Conservation (phyloP, 2,888 invertebrate genomes). For the Orthonevra nobilis region DNA sequence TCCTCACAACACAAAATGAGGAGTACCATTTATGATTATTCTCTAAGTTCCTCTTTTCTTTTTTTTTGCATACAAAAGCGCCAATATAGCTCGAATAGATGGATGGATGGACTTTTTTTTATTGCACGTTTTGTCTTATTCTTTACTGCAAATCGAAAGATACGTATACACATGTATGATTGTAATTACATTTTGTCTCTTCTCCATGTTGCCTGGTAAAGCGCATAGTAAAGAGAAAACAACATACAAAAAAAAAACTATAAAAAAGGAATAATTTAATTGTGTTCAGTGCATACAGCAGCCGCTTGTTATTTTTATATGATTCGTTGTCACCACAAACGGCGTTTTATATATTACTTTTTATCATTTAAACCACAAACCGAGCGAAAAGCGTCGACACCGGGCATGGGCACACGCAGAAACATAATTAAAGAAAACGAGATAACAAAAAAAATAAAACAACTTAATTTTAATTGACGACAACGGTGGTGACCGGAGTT, state of each 20-base stretch:
- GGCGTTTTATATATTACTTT: constrained; percentile 28
- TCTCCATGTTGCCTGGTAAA: constrained; percentile 25
- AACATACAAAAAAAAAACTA: constrained; percentile 8
- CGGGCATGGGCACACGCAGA: constrained; percentile 23
- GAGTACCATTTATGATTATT: constrained; percentile 16
- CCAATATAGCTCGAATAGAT: constrained; percentile 44
- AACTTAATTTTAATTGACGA: constrained; percentile 59
- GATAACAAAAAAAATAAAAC: constrained; percentile 49
- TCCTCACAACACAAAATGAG: background rate
- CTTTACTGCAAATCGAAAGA: constrained; percentile 63
- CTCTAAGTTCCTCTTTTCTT: constrained; percentile 2
- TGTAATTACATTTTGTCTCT: constrained; percentile 46
- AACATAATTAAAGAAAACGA: constrained; percentile 42
- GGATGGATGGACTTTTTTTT: constrained; percentile 19
- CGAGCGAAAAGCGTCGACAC: constrained; percentile 40
- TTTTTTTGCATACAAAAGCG: constrained; percentile 32
- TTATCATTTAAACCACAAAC: constrained; percentile 24
- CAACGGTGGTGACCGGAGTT: too few species aligned
- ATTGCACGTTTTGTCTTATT: constrained; percentile 33
- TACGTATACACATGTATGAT: constrained; percentile 64
- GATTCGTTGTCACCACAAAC: constrained; percentile 46
- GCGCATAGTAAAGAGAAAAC: constrained; percentile 43
- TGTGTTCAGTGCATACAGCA: constrained; percentile 37
- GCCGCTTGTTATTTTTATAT: constrained; percentile 38
- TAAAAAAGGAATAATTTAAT: constrained; percentile 53